Evolutionary conservation across 2,797 vertebrate species (phyloP).

Genomic region (Hypotaenidia okinawae): DNA sequence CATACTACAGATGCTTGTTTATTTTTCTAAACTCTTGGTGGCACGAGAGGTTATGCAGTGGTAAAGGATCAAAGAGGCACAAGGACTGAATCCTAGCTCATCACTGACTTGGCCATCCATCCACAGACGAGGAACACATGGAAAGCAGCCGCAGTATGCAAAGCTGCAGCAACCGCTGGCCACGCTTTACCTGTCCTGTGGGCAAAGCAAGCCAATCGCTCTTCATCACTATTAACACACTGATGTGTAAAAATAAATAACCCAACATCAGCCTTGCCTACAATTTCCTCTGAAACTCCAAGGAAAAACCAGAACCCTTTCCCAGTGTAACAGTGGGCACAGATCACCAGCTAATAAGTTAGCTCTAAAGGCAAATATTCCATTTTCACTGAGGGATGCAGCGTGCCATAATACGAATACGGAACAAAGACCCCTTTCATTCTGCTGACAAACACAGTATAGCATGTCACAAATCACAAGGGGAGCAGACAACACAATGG

Average conservation of each 20-base stretch:
- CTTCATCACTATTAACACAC: background rate
- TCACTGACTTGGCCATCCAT: background rate
- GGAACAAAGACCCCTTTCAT: constrained; percentile 62
- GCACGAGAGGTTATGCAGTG: background rate
- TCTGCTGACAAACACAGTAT: constrained; percentile 57
- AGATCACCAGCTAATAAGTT: constrained; percentile 24
- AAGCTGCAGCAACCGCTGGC: background rate
- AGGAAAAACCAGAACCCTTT: background rate
- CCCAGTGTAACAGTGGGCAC: background rate
- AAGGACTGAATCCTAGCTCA: background rate
- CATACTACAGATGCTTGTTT: background rate
- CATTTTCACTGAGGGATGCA: constrained; percentile 17
- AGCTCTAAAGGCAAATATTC: constrained; percentile 51
- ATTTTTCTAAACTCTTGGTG: background rate
- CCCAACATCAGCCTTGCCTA: background rate
- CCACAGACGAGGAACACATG: background rate
- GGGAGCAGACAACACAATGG: constrained; percentile 21
- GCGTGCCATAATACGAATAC: background rate
- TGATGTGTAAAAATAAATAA: background rate
- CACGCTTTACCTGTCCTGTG: background rate
- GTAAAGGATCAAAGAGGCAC: background rate
- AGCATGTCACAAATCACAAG: constrained; percentile 55
- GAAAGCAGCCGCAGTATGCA: background rate
- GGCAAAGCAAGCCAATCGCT: background rate
- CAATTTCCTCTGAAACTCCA: constrained; percentile 5